Base-by-base conservation (phyloP, 1,140 invertebrate species). In the Drosophila trapezifrons region DNA sequence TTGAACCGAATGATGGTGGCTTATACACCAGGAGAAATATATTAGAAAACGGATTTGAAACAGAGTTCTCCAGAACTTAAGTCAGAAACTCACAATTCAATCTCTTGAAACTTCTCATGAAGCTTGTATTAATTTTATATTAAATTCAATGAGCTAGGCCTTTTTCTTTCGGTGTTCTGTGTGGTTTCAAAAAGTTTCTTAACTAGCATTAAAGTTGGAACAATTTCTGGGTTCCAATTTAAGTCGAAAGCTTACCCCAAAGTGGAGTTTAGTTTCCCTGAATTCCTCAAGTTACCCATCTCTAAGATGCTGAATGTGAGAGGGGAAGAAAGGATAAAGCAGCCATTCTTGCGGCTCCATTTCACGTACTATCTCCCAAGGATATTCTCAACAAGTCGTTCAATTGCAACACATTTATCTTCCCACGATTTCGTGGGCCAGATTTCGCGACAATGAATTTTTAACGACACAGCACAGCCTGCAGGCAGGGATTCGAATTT, bases 341-440 rank as follows among this genome's bases (percentile, higher is more conserved):
- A 43, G 12, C 20, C 7, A 15, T 55, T 37, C 46, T 15, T 4
- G 20, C 37, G 5, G 46, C 46, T 38, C 13, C 17, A 18, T 4
- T 13, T 27, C 18, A 49, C 27, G 20, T 55, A 1, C 15, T 38
- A 35, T 35, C 38, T 54, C 46, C 65, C 47, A 15, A 22, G 65
- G 65, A 54, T 37, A 45, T 54, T 54, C 43, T 45, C 62, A 66
- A 52, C 37, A 69, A 69, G 65, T 69, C 62, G 15, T 52, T 52
- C 45, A 22, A 69, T 65, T 65, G 45, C 35, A 22, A 15, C n/a
- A 42, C 64, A 67, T 67, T 67, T 51, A 65, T 65, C 35, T 51
- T 67, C 1, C 25, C 59, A 25, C 45, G 43, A 64, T 64, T 65
- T 43, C 65, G 62, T 40, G 46, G 46, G n/a, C 29, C 22, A 43